These are phyloP conservation scores for Pelagia noctiluca DNA, from an alignment of 30 jellyfish, hydroid and myxozoan genomes.

Conservation along the genomic window DNA sequence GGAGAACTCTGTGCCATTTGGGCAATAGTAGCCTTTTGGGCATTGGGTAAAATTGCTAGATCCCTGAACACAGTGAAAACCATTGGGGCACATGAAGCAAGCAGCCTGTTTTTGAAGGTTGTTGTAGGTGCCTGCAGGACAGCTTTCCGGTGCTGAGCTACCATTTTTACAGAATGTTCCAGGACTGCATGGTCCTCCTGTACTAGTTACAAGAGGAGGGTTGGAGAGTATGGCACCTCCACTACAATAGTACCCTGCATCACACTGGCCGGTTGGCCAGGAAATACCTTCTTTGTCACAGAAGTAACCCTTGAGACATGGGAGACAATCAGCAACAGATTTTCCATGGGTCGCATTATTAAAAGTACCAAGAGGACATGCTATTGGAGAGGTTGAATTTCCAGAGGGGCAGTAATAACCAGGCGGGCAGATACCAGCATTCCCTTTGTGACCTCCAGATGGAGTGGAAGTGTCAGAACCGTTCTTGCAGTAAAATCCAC, in stretches of 20 bases:
- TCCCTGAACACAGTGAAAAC: conserved; percentile 81
- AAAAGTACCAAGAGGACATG: conserved; percentile 91
- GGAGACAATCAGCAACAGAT: conserved; percentile 62
- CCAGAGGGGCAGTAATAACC: conserved; percentile 93
- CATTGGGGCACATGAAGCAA: conserved; percentile 85
- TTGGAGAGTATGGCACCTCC: conserved; percentile 80
- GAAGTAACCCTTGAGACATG: conserved; percentile 83
- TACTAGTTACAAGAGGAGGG: conserved; percentile 65
- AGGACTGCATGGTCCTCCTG: conserved; percentile 90
- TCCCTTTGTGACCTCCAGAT: conserved; percentile 88
- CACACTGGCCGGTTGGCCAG: conserved; percentile 88
- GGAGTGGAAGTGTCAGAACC: conserved; percentile 96
- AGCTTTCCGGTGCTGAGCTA: conserved; percentile 70
- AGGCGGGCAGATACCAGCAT: conserved; percentile 93
- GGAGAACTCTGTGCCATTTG: conserved; percentile 77
- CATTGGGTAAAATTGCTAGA: conserved; percentile 73
- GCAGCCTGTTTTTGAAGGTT: conserved; percentile 64
- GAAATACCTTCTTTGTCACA: conserved; percentile 89
- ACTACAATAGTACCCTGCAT: conserved; percentile 85
- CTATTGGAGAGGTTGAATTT: conserved; percentile 84
- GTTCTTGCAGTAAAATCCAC: conserved; percentile 87
- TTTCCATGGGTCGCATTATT: conserved; percentile 89
- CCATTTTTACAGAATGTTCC: conserved; percentile 85
- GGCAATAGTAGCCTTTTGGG: conserved; percentile 91
- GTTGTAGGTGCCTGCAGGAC: conserved; percentile 88